These are phyloP conservation scores for Psittacula derbiana DNA, from an alignment of 2,797 vertebrate genomes.

Conservation along the genomic window DNA sequence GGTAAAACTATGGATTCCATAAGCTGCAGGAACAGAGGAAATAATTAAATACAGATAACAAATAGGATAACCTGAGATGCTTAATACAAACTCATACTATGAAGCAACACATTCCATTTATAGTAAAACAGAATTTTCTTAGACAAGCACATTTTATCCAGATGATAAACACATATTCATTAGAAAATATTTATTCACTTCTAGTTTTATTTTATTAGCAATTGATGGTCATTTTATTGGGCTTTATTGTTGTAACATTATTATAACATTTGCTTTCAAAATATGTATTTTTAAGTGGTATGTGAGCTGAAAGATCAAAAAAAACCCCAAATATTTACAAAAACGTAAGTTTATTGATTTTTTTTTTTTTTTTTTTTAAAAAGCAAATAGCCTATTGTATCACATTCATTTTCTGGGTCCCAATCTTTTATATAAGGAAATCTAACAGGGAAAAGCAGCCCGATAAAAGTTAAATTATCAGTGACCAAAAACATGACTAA, in stretches of 20 bases:
- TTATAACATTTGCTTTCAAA: neutral
- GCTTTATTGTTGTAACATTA: neutral
- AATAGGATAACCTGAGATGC: neutral
- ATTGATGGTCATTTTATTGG: neutral
- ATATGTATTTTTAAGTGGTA: neutral
- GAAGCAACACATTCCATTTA: neutral
- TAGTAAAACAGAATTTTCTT: neutral
- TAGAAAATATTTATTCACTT: neutral
- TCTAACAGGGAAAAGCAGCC: neutral
- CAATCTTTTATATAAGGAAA: neutral
- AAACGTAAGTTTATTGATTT: fast-evolving
- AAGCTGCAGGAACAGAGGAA: conserved; percentile 67
- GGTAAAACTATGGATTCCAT: conserved; percentile 84
- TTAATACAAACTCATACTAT: neutral
- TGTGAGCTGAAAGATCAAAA: neutral
- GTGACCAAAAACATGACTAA: neutral
- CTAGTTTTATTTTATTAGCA: neutral
- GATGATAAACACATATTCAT: neutral
- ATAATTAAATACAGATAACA: neutral
- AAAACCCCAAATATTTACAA: neutral
- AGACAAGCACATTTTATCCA: neutral
- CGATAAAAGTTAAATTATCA: neutral
- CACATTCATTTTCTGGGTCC: neutral
- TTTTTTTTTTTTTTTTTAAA: neutral
- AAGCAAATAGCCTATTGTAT: neutral